Percentiles rank a stretch among this genome's conserved stretches.
Conservation (phyloP, 1,140 invertebrate genomes). For the Drosophila kohkoa region DNA sequence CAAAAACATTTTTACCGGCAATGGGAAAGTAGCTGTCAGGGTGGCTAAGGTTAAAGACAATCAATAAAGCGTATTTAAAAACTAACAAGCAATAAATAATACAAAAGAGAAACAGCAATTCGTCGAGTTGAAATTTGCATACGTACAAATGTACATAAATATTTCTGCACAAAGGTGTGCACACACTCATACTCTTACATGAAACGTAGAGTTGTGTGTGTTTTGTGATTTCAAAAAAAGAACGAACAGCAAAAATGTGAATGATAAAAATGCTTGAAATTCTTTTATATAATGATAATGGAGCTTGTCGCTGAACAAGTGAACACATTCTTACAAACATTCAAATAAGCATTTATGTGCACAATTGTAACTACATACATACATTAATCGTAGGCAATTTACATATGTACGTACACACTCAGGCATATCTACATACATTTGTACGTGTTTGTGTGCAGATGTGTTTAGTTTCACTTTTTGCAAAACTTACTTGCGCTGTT, state of each 20-base stretch:
- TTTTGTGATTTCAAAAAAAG: constrained; percentile 1
- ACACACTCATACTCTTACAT: background rate
- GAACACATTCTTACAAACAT: background rate
- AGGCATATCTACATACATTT: background rate
- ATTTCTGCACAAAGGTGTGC: constrained; percentile 11
- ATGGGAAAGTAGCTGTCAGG: constrained; percentile 15
- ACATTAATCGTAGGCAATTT: background rate
- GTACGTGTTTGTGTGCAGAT: background rate
- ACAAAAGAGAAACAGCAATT: constrained; percentile 17
- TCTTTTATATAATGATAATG: constrained; percentile 34
- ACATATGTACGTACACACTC: background rate
- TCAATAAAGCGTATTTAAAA: constrained; percentile 47
- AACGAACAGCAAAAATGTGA: constrained; percentile 5
- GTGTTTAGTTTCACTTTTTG: constrained; percentile 31
- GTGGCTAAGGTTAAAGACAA: constrained; percentile 57
- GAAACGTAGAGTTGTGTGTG: background rate
- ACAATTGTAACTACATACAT: constrained; percentile 8
- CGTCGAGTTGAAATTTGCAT: constrained; percentile 33
- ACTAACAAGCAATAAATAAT: constrained; percentile 16
- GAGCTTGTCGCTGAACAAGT: constrained; percentile 7
- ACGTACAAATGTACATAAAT: constrained; percentile 9
- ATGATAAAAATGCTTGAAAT: constrained; percentile 23
- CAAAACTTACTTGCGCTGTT: constrained; percentile 30
- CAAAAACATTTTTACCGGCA: constrained; percentile 44
- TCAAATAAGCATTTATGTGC: background rate